A percentile compares a stretch with the other conserved stretches of the same genome.
These are phyloP conservation scores for Cervus canadensis DNA, from an alignment of 2,113 vertebrate species.

Conservation along the genomic window DNA sequence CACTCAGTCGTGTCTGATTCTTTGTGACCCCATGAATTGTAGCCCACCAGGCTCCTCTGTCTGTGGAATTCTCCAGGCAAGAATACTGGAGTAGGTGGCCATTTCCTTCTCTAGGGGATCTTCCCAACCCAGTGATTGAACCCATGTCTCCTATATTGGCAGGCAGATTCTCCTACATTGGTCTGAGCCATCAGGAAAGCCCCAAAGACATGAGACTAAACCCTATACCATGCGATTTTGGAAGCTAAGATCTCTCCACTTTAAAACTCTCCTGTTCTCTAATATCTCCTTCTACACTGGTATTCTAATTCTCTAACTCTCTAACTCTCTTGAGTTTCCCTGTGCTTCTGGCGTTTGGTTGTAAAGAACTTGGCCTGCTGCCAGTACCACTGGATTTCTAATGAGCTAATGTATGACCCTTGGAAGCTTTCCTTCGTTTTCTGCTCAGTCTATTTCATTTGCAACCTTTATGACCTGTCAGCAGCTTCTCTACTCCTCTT, in stretches of 20 bases:
- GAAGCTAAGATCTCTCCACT: neutral
- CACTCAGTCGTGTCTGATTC: neutral
- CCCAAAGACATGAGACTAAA: neutral
- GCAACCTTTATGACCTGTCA: neutral
- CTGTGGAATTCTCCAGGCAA: neutral
- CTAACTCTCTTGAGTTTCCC: neutral
- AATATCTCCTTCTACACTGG: neutral
- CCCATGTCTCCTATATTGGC: neutral
- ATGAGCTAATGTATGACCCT: neutral
- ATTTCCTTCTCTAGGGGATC: neutral
- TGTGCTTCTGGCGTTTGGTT: neutral
- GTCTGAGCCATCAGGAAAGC: neutral
- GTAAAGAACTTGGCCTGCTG: neutral
- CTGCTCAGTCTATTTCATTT: neutral
- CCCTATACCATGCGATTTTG: neutral
- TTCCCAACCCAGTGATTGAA: neutral
- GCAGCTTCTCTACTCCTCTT: neutral
- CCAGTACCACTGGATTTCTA: neutral
- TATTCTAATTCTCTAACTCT: neutral
- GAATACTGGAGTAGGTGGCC: neutral
- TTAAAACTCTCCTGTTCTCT: neutral
- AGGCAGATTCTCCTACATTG: neutral
- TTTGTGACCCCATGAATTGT: neutral
- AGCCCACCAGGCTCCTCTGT: neutral
- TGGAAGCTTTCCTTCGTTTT: neutral